Percentiles rank a stretch among this genome's conserved stretches.
These are phyloP conservation scores for Helicoverpa zea DNA, from an alignment of 1,140 invertebrate genomes.

Conservation along the genomic window DNA sequence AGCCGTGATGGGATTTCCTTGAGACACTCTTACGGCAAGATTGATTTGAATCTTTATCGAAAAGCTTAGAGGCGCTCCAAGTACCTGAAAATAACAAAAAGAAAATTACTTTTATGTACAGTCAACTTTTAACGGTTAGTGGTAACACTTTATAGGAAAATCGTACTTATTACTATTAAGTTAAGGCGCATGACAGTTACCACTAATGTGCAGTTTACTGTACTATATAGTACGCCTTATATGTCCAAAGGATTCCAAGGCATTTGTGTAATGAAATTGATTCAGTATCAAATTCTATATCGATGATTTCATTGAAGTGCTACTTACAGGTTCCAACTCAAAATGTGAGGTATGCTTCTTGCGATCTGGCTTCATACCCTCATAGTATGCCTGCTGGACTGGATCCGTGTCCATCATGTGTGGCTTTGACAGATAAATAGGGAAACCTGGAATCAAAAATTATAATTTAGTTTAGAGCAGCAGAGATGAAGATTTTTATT, in stretches of 20 bases:
- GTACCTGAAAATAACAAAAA: slow-evolving; percentile 55
- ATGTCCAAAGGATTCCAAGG: background rate
- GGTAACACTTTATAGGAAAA: no score
- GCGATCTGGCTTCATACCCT: slow-evolving; percentile 89
- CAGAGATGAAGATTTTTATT: background rate
- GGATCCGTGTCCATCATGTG: slow-evolving; percentile 92
- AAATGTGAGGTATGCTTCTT: slow-evolving; percentile 90
- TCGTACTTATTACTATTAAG: no score
- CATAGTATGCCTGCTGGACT: slow-evolving; percentile 87
- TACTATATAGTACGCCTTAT: no score
- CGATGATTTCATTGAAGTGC: background rate
- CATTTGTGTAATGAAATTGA: background rate
- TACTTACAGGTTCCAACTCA: slow-evolving; percentile 90
- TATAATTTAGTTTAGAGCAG: background rate
- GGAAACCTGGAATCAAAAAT: slow-evolving; percentile 87
- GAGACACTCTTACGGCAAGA: slow-evolving; percentile 69
- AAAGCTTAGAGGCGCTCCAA: slow-evolving; percentile 68
- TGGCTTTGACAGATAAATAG: slow-evolving; percentile 92
- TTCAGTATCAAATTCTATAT: background rate
- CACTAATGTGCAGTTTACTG: no score
- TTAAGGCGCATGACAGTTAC: no score
- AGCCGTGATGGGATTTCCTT: slow-evolving; percentile 70
- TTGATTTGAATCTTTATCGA: slow-evolving; percentile 75
- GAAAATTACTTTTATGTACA: no score
- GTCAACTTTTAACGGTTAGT: no score